phyloP scores from a whole-genome alignment of 2,888 invertebrate species.

The Galeruca laticollis region DNA sequence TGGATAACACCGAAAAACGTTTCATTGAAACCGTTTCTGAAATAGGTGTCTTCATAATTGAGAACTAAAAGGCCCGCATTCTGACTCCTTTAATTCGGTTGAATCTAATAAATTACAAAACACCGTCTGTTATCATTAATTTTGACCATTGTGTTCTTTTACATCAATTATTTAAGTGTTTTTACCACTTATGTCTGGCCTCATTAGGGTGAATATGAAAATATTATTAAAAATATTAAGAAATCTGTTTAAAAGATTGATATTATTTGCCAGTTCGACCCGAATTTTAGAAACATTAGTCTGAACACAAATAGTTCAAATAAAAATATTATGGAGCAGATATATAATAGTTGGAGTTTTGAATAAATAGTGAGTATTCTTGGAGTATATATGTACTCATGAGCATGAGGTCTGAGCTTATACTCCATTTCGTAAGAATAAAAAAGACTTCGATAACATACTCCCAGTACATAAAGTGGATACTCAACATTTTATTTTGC shows the following conservation, averaged over 20 bases:
- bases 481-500: too few species aligned
- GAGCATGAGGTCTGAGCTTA: too few species aligned
- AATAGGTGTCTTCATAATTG: constrained; percentile 44
- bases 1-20: constrained; percentile 38
- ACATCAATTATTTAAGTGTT: constrained; percentile 30
- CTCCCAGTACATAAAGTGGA: too few species aligned
- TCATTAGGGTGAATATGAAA: constrained; percentile 21
- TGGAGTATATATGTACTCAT: too few species aligned
- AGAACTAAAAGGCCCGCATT: constrained; percentile 39
- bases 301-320: too few species aligned
- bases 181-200: constrained; percentile 13
- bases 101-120: constrained; percentile 34
- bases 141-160: constrained; percentile 34
- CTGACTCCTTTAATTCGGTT: constrained; percentile 32
- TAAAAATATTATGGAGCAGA: too few species aligned
- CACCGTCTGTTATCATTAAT: constrained; percentile 38
- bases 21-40: constrained; percentile 35
- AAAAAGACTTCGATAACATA: too few species aligned
- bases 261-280: too few species aligned
- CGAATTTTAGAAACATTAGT: too few species aligned
- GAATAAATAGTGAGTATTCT: too few species aligned
- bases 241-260: not conserved
- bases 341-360: too few species aligned
- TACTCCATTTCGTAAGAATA: too few species aligned
- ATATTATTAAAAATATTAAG: not conserved